A percentile compares a stretch with the other conserved stretches of the same genome.
Conservation (phyloP, 2,797 vertebrate species). For the Phoxinus dragarum region DNA sequence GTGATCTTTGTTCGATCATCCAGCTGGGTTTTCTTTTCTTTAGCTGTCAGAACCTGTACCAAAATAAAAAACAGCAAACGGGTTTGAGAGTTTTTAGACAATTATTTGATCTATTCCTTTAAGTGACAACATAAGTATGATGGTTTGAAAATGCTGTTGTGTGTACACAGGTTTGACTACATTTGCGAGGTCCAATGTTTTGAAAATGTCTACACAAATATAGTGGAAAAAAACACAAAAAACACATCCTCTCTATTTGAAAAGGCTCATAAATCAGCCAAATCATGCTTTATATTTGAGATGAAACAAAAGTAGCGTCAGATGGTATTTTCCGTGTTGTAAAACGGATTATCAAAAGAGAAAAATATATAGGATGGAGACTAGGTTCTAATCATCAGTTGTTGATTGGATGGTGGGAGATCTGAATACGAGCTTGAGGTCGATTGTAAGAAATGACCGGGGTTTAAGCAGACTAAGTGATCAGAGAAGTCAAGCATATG, state of each 20-base stretch:
- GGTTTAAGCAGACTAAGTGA: not conserved
- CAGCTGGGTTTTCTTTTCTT: conserved; percentile 88
- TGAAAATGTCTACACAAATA: not conserved
- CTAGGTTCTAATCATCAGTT: too few relatives aligned
- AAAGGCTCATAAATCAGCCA: not conserved
- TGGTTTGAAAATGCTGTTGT: not conserved
- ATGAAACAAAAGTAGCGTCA: not conserved
- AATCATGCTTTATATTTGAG: not conserved
- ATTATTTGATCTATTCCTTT: not conserved
- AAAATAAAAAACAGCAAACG: not conserved
- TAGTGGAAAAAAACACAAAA: not conserved
- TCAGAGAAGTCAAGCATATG: not conserved
- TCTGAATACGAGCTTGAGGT: not conserved
- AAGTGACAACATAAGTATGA: not conserved
- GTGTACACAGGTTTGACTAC: not conserved
- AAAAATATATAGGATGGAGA: too few relatives aligned
- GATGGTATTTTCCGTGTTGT: not conserved
- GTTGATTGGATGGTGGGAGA: not conserved
- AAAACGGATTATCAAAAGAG: too few relatives aligned
- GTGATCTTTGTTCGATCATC: conserved; percentile 89
- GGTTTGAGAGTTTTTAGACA: not conserved
- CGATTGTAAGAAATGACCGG: not conserved
- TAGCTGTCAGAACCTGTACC: conserved; percentile 84
- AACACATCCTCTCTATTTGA: not conserved
- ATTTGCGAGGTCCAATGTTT: not conserved